phyloP scores from a whole-genome alignment of 2,113 vertebrate species.

The Cheirogaleus medius region DNA sequence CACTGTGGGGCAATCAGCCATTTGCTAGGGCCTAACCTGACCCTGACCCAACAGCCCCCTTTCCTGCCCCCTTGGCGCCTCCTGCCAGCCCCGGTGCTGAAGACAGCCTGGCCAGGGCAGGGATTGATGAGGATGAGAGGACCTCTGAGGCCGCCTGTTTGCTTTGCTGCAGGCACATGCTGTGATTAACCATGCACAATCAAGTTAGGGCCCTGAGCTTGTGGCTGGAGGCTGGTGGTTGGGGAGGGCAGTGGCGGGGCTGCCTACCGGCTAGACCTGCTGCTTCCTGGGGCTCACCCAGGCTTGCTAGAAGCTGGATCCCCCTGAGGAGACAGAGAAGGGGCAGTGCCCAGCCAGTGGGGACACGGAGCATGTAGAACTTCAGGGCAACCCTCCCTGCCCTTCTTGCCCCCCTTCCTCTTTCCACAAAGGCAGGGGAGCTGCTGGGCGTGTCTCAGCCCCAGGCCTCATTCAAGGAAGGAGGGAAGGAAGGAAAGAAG shows the following conservation, averaged over 20 bases:
- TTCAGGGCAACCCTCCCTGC: not conserved
- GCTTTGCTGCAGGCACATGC: not conserved
- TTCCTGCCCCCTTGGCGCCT: not conserved
- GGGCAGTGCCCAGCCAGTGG: not conserved
- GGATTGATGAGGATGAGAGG: slow-evolving; percentile 16
- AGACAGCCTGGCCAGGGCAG: not conserved
- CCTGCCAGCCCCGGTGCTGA: not conserved
- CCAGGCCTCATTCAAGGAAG: not conserved
- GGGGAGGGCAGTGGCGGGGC: not conserved
- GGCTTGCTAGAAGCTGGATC: not conserved
- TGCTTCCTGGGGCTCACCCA: not conserved
- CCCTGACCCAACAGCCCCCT: not conserved
- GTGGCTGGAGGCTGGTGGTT: not conserved
- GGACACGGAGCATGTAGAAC: not conserved
- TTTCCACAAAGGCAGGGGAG: not conserved
- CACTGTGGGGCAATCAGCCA: not conserved
- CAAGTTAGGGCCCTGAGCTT: slow-evolving; percentile 46
- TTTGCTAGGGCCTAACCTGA: not conserved
- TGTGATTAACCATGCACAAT: slow-evolving; percentile 58
- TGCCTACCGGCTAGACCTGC: not conserved
- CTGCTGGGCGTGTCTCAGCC: not conserved
- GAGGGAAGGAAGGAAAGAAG: not conserved
- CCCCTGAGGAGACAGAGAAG: not conserved
- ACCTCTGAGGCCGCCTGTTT: slow-evolving; percentile 48
- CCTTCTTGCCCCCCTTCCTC: not conserved